phyloP scores from a whole-genome alignment of 2,797 vertebrate species.

The Cynopterus sphinx region DNA sequence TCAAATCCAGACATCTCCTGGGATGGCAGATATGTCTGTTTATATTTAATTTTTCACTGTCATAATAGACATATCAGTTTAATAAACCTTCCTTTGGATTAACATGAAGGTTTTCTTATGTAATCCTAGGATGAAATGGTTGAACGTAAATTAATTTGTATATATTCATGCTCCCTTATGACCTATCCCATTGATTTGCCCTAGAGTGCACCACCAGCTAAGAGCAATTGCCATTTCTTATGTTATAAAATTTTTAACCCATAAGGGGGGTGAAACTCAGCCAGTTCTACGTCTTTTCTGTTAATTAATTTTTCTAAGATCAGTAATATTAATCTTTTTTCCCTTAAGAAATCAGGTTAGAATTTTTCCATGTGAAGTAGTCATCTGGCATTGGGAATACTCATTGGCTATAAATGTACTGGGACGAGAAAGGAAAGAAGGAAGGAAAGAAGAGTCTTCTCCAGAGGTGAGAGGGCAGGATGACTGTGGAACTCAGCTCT shows the following conservation, averaged over 20 bases:
- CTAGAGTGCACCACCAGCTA: background rate
- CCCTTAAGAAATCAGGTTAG: constrained; percentile 56
- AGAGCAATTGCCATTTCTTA: background rate
- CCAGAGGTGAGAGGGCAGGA: background rate
- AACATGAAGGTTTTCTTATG: constrained; percentile 38
- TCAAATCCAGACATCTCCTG: constrained; percentile 62
- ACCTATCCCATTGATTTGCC: background rate
- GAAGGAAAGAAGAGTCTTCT: background rate
- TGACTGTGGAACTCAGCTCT: background rate
- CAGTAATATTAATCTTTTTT: constrained; percentile 10
- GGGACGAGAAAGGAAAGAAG: background rate
- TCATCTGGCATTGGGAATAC: background rate
- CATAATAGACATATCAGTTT: constrained; percentile 65
- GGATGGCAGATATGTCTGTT: constrained; percentile 66
- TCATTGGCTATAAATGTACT: background rate
- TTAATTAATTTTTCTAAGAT: constrained; percentile 64
- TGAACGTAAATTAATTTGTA: constrained; percentile 47
- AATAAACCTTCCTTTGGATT: constrained; percentile 57
- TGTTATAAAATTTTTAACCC: background rate
- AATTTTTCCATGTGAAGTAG: background rate
- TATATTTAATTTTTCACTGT: constrained; percentile 68
- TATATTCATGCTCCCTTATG: background rate
- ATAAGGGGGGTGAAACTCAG: background rate
- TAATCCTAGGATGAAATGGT: constrained; percentile 32
- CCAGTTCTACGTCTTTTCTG: constrained; percentile 28